A percentile compares a stretch with the other conserved stretches of the same genome.
Evolutionary conservation across 2,113 vertebrate genomes (phyloP).

Genomic region (Rhinichthys klamathensis): DNA sequence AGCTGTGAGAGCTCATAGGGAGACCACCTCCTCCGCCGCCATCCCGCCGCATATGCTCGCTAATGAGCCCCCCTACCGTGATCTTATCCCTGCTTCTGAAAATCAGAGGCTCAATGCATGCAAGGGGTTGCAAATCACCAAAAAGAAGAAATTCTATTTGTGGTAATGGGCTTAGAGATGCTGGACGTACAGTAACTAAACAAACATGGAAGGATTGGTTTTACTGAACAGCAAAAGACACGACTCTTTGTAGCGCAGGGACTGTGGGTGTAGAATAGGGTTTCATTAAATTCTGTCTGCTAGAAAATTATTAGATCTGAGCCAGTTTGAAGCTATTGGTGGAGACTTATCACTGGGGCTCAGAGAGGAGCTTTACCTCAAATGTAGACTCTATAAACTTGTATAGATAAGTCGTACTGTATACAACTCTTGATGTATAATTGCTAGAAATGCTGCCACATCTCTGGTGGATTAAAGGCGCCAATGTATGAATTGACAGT

Average conservation of each 20-base stretch:
- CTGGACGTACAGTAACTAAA: background rate
- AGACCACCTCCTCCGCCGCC: conserved; percentile 13
- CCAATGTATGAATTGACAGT: conserved; percentile 22
- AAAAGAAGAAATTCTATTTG: conserved; percentile 8
- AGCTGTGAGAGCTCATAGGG: background rate
- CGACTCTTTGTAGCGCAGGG: conserved; percentile 7
- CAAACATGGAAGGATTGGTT: conserved; percentile 18
- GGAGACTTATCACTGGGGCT: conserved; percentile 8
- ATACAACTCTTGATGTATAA: background rate
- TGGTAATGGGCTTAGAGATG: conserved; percentile 7
- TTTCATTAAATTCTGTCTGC: conserved; percentile 22
- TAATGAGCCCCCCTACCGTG: conserved; percentile 17
- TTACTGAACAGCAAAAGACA: background rate
- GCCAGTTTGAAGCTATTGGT: conserved; percentile 23
- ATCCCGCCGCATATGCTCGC: conserved; percentile 16
- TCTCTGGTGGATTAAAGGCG: background rate
- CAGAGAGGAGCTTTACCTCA: conserved; percentile 26
- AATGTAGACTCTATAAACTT: conserved; percentile 5
- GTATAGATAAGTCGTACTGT: conserved; percentile 18
- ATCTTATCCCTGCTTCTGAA: background rate
- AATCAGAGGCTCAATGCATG: background rate
- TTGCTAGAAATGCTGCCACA: background rate
- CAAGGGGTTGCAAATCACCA: conserved; percentile 17
- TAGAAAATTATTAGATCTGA: conserved; percentile 22
- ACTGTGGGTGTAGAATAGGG: conserved; percentile 10